Conservation (phyloP, 2,888 invertebrate genomes). For the Thecocarcelia acutangulata region DNA sequence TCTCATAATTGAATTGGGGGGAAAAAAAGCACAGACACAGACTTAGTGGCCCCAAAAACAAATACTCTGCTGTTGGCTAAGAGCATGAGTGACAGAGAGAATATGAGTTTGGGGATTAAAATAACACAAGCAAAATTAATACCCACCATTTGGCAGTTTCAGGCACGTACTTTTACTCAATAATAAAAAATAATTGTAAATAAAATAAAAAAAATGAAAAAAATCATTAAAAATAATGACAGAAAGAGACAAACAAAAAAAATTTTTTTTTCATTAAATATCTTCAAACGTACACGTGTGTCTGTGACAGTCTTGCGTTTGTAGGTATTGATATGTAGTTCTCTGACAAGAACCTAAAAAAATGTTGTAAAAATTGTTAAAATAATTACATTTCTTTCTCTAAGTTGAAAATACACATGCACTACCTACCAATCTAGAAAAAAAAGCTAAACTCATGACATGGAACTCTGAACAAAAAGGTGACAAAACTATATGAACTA, state of each 20-base stretch:
- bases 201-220: neutral
- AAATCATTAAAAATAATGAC: conserved; percentile 7
- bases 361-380: too few species aligned
- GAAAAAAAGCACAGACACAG: conserved; percentile 48
- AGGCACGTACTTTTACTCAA: neutral
- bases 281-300: neutral
- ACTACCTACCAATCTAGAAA: neutral
- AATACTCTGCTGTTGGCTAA: neutral
- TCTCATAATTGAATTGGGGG: conserved; percentile 20
- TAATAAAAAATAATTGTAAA: conserved; percentile 16
- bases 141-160: conserved; percentile 4
- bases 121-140: conserved; percentile 17
- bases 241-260: conserved; percentile 19
- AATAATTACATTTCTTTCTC: neutral
- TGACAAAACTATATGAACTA: conserved; percentile 68
- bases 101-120: conserved; percentile 20
- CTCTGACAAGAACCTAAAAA: too few species aligned
- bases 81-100: conserved; percentile 45
- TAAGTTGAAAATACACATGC: neutral
- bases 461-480: conserved; percentile 60
- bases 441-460: conserved; percentile 29
- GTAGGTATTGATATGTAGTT: too few species aligned
- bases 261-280: neutral
- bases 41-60: conserved; percentile 65
- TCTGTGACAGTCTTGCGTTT: too few species aligned